phyloP scores from a whole-genome alignment of 92 coral and sea anemone species.

The Porites divaricata region DNA sequence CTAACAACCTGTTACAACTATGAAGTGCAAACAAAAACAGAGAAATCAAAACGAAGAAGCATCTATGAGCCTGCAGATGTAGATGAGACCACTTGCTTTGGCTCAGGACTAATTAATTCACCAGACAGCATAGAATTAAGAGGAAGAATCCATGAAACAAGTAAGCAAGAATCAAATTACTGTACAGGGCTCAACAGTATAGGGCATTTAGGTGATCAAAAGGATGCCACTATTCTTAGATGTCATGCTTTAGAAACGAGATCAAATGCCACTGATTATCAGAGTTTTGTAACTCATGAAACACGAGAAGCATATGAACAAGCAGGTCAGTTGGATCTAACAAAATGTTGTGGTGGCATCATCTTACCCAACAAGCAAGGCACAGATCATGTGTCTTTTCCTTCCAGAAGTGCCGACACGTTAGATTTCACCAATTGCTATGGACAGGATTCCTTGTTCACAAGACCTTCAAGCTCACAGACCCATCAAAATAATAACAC shows the following conservation, averaged over 20 bases:
- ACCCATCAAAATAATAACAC: neutral
- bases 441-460: neutral
- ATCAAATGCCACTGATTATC: neutral
- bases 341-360: conserved; percentile 10
- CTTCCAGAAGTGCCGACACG: neutral
- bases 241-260: neutral
- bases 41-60: neutral
- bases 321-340: conserved; percentile 12
- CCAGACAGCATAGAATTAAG: neutral
- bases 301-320: neutral
- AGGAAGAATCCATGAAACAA: neutral
- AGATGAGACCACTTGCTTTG: conserved; percentile 20
- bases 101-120: neutral
- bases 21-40: neutral
- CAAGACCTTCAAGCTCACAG: neutral
- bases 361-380: neutral
- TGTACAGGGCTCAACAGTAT: neutral
- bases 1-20: neutral
- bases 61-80: conserved; percentile 11
- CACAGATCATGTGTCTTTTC: neutral
- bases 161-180: neutral
- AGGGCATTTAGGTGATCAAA: neutral
- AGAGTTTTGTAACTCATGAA: neutral
- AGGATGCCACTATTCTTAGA: neutral
- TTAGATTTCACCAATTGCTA: conserved; percentile 12